phyloP scores from a whole-genome alignment of 2,888 invertebrate genomes.

The Agrochola lota region DNA sequence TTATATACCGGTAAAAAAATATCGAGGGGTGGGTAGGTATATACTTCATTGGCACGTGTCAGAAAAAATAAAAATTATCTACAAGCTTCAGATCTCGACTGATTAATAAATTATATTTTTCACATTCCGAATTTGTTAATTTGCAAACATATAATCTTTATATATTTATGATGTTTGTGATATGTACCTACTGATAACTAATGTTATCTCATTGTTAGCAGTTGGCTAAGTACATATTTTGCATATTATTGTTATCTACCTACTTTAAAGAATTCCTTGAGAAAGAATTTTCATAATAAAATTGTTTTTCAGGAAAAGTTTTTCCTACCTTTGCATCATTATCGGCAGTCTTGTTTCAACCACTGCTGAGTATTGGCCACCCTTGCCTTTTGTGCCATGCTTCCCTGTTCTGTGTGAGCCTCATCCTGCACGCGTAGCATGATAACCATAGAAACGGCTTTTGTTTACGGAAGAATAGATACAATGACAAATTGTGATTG shows the following conservation, averaged over 20 bases:
- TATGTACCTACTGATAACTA: constrained; percentile 33
- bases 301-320: background rate
- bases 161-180: constrained; percentile 49
- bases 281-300: background rate
- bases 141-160: constrained; percentile 38
- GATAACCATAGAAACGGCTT: no score
- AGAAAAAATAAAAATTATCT: background rate
- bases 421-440: background rate
- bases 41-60: background rate
- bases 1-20: background rate
- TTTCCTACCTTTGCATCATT: background rate
- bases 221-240: constrained; percentile 14
- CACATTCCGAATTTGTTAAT: constrained; percentile 23
- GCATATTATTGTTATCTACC: background rate
- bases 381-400: background rate
- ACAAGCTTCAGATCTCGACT: background rate
- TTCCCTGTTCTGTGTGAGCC: background rate
- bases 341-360: background rate
- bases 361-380: no score
- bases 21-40: no score
- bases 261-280: background rate
- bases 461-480: no score
- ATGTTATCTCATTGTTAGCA: constrained; percentile 31
- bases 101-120: constrained; percentile 16
- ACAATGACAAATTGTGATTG: no score